Percentiles rank a stretch among this genome's conserved stretches.
Conservation (phyloP, 1,140 invertebrate species). For the Drosophila burlai region DNA sequence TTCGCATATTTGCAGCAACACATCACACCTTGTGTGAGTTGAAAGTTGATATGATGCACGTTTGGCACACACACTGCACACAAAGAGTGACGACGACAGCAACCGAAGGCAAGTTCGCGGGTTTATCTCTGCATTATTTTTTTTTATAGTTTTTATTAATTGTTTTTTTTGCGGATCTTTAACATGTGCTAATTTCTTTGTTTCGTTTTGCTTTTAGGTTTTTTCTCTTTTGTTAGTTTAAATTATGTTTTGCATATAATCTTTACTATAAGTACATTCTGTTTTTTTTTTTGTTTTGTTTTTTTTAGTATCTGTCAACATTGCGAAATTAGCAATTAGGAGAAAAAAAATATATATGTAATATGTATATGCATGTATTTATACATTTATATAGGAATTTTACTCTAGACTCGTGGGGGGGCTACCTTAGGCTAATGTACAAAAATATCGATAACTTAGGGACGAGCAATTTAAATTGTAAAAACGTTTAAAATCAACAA, state of each 20-base stretch:
- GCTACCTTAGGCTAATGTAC: slow-evolving; percentile 77
- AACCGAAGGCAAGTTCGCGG: slow-evolving; percentile 36
- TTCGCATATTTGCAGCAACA: slow-evolving; percentile 44
- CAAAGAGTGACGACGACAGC: slow-evolving; percentile 31
- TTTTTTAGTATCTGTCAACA: slow-evolving; percentile 36
- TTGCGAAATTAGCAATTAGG: slow-evolving; percentile 54
- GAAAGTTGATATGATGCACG: slow-evolving; percentile 69
- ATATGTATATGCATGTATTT: slow-evolving; percentile 20
- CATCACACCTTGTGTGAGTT: slow-evolving; percentile 68
- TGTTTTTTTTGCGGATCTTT: slow-evolving; percentile 58
- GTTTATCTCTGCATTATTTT: slow-evolving; percentile 19
- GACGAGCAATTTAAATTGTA: slow-evolving; percentile 65
- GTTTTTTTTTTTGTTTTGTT: slow-evolving; percentile 12
- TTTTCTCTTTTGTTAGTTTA: slow-evolving; percentile 37
- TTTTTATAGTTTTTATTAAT: slow-evolving; percentile 11
- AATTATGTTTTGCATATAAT: slow-evolving; percentile 55
- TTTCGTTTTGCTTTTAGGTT: slow-evolving; percentile 33
- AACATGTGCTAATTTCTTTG: slow-evolving; percentile 70
- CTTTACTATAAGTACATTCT: slow-evolving; percentile 47
- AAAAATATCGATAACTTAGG: slow-evolving; percentile 78
- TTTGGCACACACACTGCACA: slow-evolving; percentile 75
- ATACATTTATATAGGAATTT: slow-evolving; percentile 46
- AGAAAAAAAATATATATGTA: slow-evolving; percentile 35
- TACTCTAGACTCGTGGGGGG: slow-evolving; percentile 53
- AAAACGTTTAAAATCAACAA: slow-evolving; percentile 61